Percentiles rank a stretch among this genome's conserved stretches.
phyloP scores from a whole-genome alignment of 2,888 invertebrate genomes.

The Meiosimyza platycephala region DNA sequence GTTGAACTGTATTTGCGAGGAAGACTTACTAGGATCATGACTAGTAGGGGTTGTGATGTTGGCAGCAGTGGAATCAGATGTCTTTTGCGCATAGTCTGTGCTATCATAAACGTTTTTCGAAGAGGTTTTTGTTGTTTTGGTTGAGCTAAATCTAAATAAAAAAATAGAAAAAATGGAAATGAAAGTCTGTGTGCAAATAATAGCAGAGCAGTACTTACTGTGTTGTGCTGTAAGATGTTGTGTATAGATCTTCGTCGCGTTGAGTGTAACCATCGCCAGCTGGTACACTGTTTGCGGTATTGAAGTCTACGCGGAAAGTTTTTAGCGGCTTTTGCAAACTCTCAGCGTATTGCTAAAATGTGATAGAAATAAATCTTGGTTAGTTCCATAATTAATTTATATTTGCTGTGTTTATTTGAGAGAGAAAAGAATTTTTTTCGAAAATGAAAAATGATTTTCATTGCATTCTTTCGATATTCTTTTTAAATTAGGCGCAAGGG shows the following conservation, averaged over 20 bases:
- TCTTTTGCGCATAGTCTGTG: constrained; percentile 47
- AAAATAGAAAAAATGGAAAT: background rate
- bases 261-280: constrained; percentile 59
- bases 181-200: background rate
- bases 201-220: constrained; percentile 61
- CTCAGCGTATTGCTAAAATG: constrained; percentile 66
- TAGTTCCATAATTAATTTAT: background rate
- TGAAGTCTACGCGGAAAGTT: constrained; percentile 67
- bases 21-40: constrained; percentile 40
- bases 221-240: constrained; percentile 66
- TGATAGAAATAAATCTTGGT: constrained; percentile 34
- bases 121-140: constrained; percentile 70
- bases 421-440: background rate
- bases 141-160: constrained; percentile 69
- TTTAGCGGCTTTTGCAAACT: constrained; percentile 67
- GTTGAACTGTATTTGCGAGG: constrained; percentile 75
- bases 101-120: constrained; percentile 68
- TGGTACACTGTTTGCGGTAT: constrained; percentile 58
- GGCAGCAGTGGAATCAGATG: background rate
- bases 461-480: too few species aligned
- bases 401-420: background rate
- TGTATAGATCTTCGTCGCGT: constrained; percentile 63
- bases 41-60: constrained; percentile 48
- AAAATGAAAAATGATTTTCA: too few species aligned
- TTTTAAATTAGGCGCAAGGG: too few species aligned